These are phyloP conservation scores for Seira ritae DNA, from an alignment of 2,888 invertebrate genomes.

Conservation along the genomic window DNA sequence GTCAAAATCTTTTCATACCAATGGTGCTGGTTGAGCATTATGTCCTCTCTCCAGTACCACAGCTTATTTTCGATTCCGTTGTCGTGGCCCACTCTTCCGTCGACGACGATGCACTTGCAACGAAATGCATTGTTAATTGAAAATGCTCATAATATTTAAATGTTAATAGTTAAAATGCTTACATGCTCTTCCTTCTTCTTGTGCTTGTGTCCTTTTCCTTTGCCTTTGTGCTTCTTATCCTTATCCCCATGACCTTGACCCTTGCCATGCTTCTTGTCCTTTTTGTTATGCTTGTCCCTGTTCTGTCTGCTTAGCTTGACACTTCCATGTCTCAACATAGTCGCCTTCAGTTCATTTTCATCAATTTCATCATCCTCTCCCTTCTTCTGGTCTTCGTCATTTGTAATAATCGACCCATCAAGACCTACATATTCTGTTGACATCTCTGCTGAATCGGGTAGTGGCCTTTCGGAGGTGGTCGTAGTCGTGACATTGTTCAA, in stretches of 20 bases:
- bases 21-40: constrained; percentile 58
- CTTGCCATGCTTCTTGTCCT: constrained; percentile 24
- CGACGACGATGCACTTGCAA: constrained; percentile 38
- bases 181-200: constrained; percentile 26
- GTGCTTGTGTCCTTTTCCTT: constrained; percentile 8
- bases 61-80: constrained; percentile 59
- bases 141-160: too few species aligned
- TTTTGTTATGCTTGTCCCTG: not conserved
- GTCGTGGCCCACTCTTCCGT: constrained; percentile 24
- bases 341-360: not conserved
- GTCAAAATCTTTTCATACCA: constrained; percentile 24
- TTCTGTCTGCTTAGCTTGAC: constrained; percentile 1
- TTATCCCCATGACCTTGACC: constrained; percentile 15
- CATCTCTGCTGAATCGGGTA: constrained; percentile 48
- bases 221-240: not conserved
- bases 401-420: constrained; percentile 34
- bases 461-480: not conserved
- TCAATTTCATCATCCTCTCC: constrained; percentile 15
- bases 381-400: not conserved
- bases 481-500: constrained; percentile 13
- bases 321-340: constrained; percentile 28
- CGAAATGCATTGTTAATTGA: not conserved
- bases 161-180: too few species aligned
- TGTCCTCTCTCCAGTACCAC: constrained; percentile 63
- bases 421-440: constrained; percentile 50